Evolutionary conservation across 2,888 invertebrate genomes (phyloP), one percentile per base, ranked within the genome.

Genomic region (Disparrhopalites patrizii): DNA sequence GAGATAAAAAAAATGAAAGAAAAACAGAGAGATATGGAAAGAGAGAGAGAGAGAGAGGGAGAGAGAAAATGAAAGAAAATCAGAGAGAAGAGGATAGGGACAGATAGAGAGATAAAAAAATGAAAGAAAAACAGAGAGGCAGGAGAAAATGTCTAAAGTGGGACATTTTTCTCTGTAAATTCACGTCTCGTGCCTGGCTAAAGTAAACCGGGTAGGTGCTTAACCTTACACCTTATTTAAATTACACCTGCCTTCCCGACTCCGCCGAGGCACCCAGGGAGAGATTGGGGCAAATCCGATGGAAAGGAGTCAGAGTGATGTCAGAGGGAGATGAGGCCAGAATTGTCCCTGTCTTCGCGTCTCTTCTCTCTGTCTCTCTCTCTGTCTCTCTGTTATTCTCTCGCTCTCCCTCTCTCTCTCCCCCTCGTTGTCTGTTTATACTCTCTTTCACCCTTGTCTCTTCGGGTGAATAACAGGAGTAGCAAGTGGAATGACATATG

Each of bases 191-290:
- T 5, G 18, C 13, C 18, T n/a, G 13, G 5, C 2, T 23, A 27
- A 52, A 28, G 28, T 52, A 52, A 52, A 52, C 28, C n/a, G 28
- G 52, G 52, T 28, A 13, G 28, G 28, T 57, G 40, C 57, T 38
- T 57, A 38, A 57, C 57, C 57, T 57, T 57, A 38, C 57, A 40
- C 47, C 58, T 60, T 30, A 38, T 60, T 47, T 47, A 47, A 47
- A 47, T 60, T 60, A 60, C 58, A 28, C 30, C n/a, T 23, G 52
- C 18, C 3, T 30, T 52, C 8, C 36, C 13, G 36, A 13, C 36
- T 36, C n/a, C n/a, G n/a, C n/a, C 18, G 50, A 18, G 20, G 50
- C 18, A 18, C 18, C n/a, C 23, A 15, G 15, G 51, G 3, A 51
- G 51, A 20, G 51, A 15, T 20, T 36, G 33, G 31, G 18, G 7